Evolutionary conservation across 2,888 invertebrate species (phyloP).

Genomic region (Limnephilus lunatus): DNA sequence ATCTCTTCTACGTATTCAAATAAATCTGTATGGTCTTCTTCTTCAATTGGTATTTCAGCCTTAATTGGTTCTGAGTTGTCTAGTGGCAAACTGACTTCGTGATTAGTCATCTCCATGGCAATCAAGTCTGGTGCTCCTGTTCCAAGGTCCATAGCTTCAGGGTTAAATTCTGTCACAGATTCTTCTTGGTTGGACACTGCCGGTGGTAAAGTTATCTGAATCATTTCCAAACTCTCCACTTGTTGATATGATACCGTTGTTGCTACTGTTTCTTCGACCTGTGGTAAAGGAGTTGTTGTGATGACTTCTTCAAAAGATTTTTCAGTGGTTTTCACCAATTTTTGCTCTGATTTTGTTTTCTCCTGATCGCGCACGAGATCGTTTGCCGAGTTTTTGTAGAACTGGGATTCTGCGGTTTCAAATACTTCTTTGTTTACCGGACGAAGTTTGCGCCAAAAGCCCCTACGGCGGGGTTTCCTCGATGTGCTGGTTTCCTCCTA

Average conservation of each 20-base stretch:
- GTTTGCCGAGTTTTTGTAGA: slow-evolving; percentile 79
- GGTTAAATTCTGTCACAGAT: slow-evolving; percentile 65
- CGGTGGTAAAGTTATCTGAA: not conserved
- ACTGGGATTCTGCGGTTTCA: slow-evolving; percentile 88
- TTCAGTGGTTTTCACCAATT: slow-evolving; percentile 71
- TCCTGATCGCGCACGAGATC: slow-evolving; percentile 70
- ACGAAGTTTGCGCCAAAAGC: slow-evolving; percentile 85
- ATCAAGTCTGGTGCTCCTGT: slow-evolving; percentile 73
- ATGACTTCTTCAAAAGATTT: slow-evolving; percentile 67
- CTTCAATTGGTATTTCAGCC: slow-evolving; percentile 69
- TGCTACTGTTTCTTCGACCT: slow-evolving; percentile 68
- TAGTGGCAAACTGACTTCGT: slow-evolving; percentile 68
- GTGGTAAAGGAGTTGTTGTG: slow-evolving; percentile 66
- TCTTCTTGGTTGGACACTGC: slow-evolving; percentile 32
- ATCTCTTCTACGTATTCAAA: slow-evolving; percentile 71
- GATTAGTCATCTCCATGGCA: slow-evolving; percentile 70
- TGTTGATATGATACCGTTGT: slow-evolving; percentile 38
- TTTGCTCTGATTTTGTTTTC: slow-evolving; percentile 68
- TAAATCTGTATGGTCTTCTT: slow-evolving; percentile 69
- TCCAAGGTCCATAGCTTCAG: slow-evolving; percentile 74
- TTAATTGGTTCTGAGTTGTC: slow-evolving; percentile 58
- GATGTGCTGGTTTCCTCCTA: slow-evolving; percentile 63
- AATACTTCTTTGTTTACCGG: slow-evolving; percentile 80
- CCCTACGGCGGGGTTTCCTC: slow-evolving; percentile 77
- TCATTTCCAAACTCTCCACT: slow-evolving; percentile 3